These are phyloP conservation scores for Melanotaenia duboulayi DNA, from an alignment of 2,113 vertebrate species.

Conservation along the genomic window DNA sequence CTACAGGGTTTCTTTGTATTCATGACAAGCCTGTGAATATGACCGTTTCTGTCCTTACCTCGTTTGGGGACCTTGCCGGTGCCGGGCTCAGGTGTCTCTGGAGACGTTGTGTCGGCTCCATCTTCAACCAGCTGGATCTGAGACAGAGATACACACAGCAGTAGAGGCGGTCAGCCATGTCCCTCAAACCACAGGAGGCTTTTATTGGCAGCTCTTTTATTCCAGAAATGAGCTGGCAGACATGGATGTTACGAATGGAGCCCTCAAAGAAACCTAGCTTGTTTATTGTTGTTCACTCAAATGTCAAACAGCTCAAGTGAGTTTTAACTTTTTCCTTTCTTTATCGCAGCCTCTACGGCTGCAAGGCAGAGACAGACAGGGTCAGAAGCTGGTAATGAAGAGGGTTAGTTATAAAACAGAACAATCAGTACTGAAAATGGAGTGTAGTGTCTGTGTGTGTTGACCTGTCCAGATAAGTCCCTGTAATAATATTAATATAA, in stretches of 20 bases:
- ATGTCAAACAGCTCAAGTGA: neutral
- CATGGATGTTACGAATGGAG: neutral
- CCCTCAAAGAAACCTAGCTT: neutral
- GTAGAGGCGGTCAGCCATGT: neutral
- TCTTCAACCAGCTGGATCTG: slow-evolving; percentile 97
- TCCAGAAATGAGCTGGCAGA: slow-evolving; percentile 7
- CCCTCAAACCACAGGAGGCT: neutral
- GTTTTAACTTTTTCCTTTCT: neutral
- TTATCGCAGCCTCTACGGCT: slow-evolving; percentile 20
- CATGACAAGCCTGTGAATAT: neutral
- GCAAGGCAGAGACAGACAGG: neutral
- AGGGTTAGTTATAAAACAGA: no score
- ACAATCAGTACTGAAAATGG: no score
- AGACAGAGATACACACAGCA: slow-evolving; percentile 6
- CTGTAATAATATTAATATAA: no score
- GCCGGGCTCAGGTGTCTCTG: slow-evolving; percentile 91
- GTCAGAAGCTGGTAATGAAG: no score
- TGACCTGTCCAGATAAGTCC: no score
- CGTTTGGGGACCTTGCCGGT: slow-evolving; percentile 89
- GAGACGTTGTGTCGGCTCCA: slow-evolving; percentile 94
- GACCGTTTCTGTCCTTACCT: slow-evolving; percentile 80
- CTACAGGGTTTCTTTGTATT: neutral
- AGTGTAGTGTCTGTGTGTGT: no score
- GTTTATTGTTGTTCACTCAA: neutral
- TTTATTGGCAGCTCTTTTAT: neutral